Conservation (phyloP, 1,140 invertebrate species). For the Zaprionus gabonicus region DNA sequence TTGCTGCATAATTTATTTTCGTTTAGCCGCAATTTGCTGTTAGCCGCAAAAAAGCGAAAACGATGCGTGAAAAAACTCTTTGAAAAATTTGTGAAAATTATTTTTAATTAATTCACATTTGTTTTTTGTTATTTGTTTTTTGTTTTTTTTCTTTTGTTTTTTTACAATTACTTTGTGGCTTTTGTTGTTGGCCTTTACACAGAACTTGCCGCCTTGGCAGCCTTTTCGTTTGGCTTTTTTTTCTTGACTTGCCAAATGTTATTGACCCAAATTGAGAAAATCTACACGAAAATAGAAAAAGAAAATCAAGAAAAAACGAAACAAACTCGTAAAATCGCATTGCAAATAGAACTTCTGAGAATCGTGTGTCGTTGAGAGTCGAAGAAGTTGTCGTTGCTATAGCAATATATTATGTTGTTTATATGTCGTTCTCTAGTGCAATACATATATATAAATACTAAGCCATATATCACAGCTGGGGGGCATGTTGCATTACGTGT, state of each 20-base stretch:
- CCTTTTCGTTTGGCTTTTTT: slow-evolving; percentile 42
- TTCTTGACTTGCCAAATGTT: slow-evolving; percentile 73
- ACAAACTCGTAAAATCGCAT: slow-evolving; percentile 40
- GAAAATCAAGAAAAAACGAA: slow-evolving; percentile 21
- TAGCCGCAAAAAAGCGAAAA: slow-evolving; percentile 2
- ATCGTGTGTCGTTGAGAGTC: slow-evolving; percentile 18
- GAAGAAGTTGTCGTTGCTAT: slow-evolving; percentile 12
- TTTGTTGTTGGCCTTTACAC: slow-evolving; percentile 51
- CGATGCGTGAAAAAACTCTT: background rate
- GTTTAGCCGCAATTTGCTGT: slow-evolving; percentile 19
- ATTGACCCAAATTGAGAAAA: slow-evolving; percentile 71
- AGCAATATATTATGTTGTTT: background rate
- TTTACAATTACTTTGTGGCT: slow-evolving; percentile 52
- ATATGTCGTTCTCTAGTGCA: background rate
- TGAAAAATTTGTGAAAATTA: slow-evolving; percentile 66
- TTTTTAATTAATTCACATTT: slow-evolving; percentile 70
- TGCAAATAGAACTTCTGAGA: slow-evolving; percentile 23
- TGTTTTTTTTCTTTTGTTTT: slow-evolving; percentile 42
- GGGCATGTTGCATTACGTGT: background rate
- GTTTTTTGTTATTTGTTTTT: slow-evolving; percentile 32
- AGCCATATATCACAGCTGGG: background rate
- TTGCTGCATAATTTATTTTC: slow-evolving; percentile 37
- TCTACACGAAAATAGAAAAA: slow-evolving; percentile 15
- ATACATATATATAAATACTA: background rate
- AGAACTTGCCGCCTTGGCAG: slow-evolving; percentile 74